Evolutionary conservation across 2,888 invertebrate genomes (phyloP).

Genomic region (Apomyelois bistriatella): DNA sequence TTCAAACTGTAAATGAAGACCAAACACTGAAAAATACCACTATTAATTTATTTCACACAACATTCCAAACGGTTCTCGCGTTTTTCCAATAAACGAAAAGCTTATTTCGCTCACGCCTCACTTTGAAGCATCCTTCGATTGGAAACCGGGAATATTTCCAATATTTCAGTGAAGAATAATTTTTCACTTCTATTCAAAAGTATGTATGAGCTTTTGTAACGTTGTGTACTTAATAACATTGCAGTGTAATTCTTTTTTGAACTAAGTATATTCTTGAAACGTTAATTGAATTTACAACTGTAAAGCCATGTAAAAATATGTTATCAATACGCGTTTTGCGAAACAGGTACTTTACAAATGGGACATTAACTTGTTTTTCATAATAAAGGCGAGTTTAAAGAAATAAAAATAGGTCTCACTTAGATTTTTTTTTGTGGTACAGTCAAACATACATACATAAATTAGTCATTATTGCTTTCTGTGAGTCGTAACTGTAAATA

Average conservation of each 20-base stretch:
- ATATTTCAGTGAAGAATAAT: slow-evolving; percentile 51
- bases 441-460: too few species aligned
- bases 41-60: slow-evolving; percentile 45
- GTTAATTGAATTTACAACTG: too few species aligned
- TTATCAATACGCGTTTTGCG: too few species aligned
- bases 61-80: slow-evolving; percentile 34
- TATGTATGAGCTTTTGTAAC: slow-evolving; percentile 29
- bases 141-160: slow-evolving; percentile 61
- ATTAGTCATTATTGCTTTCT: too few species aligned
- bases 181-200: slow-evolving; percentile 51
- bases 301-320: too few species aligned
- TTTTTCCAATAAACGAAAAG: slow-evolving; percentile 55
- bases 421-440: too few species aligned
- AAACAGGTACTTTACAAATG: too few species aligned
- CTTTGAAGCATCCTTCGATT: slow-evolving; percentile 59
- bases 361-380: too few species aligned
- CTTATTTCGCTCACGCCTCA: slow-evolving; percentile 57
- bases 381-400: too few species aligned
- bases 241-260: slow-evolving; percentile 20
- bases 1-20: neutral
- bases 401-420: too few species aligned
- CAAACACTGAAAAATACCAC: slow-evolving; percentile 21
- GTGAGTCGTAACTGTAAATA: too few species aligned
- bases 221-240: slow-evolving; percentile 39
- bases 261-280: too few species aligned